These are phyloP conservation scores for Neoascia interrupta DNA, from an alignment of 2,888 invertebrate species.

Conservation along the genomic window DNA sequence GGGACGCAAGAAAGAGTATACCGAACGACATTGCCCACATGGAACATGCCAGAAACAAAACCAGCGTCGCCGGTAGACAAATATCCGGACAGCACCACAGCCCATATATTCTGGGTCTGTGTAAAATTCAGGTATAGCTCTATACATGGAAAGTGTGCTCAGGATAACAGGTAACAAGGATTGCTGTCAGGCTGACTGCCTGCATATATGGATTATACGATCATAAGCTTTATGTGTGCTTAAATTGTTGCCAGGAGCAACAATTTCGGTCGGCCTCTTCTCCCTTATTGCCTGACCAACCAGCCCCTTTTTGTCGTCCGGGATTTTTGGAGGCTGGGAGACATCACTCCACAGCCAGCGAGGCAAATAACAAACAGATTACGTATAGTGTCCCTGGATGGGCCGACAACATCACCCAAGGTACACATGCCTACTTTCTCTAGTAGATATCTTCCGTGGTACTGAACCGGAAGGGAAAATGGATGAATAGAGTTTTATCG, in stretches of 20 bases:
- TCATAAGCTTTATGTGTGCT: constrained; percentile 64
- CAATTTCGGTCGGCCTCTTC: constrained; percentile 56
- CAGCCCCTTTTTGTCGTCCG: not conserved
- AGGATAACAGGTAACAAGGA: constrained; percentile 54
- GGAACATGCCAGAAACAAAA: constrained; percentile 62
- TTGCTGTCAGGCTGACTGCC: constrained; percentile 32
- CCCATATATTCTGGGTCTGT: too few relatives aligned
- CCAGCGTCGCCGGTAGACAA: constrained; percentile 52
- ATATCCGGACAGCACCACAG: constrained; percentile 53
- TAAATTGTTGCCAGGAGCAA: constrained; percentile 67
- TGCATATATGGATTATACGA: constrained; percentile 63
- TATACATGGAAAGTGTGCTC: constrained; percentile 8
- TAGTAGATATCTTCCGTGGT: constrained; percentile 33
- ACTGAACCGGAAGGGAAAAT: constrained; percentile 45
- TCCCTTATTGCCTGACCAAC: constrained; percentile 14
- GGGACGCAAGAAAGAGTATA: constrained; percentile 22
- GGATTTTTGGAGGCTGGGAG: constrained; percentile 25
- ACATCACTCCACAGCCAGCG: constrained; percentile 53
- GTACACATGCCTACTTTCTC: too few relatives aligned
- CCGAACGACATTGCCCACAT: constrained; percentile 51
- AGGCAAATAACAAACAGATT: constrained; percentile 68
- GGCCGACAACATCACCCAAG: constrained; percentile 27
- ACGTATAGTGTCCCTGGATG: constrained; percentile 59
- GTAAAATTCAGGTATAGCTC: not conserved
- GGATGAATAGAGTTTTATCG: constrained; percentile 59